phyloP scores from a whole-genome alignment of 2,113 vertebrate genomes.

The Leptodactylus fuscus region DNA sequence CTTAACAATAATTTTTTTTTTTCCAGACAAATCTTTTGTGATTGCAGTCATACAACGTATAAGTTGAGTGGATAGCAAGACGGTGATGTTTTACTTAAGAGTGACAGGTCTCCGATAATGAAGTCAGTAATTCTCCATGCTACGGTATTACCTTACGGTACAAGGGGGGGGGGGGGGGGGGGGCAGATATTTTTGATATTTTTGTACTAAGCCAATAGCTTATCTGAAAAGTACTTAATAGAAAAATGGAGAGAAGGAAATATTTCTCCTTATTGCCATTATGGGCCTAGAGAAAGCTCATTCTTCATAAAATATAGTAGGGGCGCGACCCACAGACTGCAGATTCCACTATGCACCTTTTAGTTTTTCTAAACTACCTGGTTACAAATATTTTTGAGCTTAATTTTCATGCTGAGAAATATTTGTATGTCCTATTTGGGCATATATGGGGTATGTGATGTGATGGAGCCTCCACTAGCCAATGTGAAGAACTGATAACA shows the following conservation, averaged over 20 bases:
- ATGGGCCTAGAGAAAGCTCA: too few species aligned
- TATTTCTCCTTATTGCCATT: too few species aligned
- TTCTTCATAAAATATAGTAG: too few species aligned
- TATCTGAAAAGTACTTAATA: neutral
- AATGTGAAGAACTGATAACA: too few species aligned
- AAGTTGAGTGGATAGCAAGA: neutral
- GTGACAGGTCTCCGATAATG: neutral
- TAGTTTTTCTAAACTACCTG: too few species aligned
- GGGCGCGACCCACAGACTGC: too few species aligned
- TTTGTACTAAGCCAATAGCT: neutral
- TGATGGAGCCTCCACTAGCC: too few species aligned
- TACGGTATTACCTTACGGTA: neutral
- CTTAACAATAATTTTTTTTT: neutral
- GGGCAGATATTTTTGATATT: neutral
- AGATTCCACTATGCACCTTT: too few species aligned
- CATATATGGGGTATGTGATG: too few species aligned
- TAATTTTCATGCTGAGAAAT: too few species aligned
- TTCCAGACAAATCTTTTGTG: neutral
- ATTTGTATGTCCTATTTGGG: too few species aligned
- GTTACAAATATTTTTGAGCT: too few species aligned
- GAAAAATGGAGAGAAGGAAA: neutral
- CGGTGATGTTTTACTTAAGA: neutral
- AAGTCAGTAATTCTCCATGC: neutral
- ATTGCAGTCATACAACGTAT: neutral
- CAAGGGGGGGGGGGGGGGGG: neutral